Evolutionary conservation across 2,797 vertebrate species (phyloP).

Genomic region (Platyrinchus mystaceus): DNA sequence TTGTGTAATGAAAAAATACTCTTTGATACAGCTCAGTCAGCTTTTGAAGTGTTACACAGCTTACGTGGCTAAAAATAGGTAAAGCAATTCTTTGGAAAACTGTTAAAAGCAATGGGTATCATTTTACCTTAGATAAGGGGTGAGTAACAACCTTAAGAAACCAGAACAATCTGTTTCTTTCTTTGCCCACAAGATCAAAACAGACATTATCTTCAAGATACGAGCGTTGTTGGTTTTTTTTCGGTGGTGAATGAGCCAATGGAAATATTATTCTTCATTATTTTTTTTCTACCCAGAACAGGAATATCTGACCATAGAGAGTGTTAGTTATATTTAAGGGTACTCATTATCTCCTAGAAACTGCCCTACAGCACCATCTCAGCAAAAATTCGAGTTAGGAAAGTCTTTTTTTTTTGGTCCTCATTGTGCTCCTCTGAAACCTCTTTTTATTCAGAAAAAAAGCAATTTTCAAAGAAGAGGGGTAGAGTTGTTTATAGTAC

Average conservation of each 20-base stretch:
- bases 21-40: background rate
- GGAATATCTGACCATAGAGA: background rate
- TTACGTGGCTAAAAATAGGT: constrained; percentile 48
- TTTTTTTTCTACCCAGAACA: background rate
- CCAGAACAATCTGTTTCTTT: constrained; percentile 33
- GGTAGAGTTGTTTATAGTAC: background rate
- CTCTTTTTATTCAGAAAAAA: background rate
- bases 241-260: constrained; percentile 18
- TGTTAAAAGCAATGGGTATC: constrained; percentile 41
- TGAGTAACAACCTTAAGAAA: constrained; percentile 63
- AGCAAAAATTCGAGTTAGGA: background rate
- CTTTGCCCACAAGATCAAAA: constrained; percentile 52
- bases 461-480: background rate
- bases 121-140: constrained; percentile 55
- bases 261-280: constrained; percentile 42
- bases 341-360: background rate
- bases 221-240: background rate
- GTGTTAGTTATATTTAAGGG: background rate
- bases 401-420: background rate
- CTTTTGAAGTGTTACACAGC: constrained; percentile 6
- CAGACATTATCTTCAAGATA: constrained; percentile 44
- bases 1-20: background rate
- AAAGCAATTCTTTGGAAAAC: constrained; percentile 58
- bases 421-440: background rate
- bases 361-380: background rate